These are phyloP conservation scores for Somateria mollissima DNA, from an alignment of 2,797 vertebrate genomes.

Conservation along the genomic window DNA sequence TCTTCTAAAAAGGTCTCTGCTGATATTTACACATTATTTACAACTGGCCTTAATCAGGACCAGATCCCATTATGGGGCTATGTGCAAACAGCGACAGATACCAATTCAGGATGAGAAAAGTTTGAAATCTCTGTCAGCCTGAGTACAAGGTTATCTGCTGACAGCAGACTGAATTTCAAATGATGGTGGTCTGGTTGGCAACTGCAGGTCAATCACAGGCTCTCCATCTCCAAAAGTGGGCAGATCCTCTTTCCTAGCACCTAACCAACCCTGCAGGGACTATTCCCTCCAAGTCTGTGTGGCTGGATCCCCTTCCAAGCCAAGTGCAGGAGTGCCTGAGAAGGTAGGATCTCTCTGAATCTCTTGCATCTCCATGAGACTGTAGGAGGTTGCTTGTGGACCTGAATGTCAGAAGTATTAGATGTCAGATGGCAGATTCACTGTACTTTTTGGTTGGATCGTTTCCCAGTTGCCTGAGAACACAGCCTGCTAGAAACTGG, in stretches of 20 bases:
- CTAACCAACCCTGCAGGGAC: not conserved
- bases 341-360: not conserved
- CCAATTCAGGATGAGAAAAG: not conserved
- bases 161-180: not conserved
- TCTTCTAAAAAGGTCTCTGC: not conserved
- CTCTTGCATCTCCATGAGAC: not conserved
- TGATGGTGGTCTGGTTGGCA: not conserved
- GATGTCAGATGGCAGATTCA: not conserved
- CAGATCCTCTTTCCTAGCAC: not conserved
- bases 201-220: not conserved
- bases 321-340: not conserved
- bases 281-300: not conserved
- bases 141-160: not conserved
- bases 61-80: not conserved
- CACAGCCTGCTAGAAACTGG: constrained; percentile 9
- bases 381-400: not conserved
- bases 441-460: not conserved
- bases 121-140: not conserved
- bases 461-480: not conserved
- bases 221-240: not conserved
- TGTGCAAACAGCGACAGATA: not conserved
- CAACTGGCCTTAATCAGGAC: not conserved
- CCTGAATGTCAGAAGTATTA: not conserved
- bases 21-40: not conserved
- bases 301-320: not conserved